A percentile compares a stretch with the other conserved stretches of the same genome.
Evolutionary conservation across 2,888 invertebrate genomes (phyloP).

Genomic region (Hydraecia micacea): DNA sequence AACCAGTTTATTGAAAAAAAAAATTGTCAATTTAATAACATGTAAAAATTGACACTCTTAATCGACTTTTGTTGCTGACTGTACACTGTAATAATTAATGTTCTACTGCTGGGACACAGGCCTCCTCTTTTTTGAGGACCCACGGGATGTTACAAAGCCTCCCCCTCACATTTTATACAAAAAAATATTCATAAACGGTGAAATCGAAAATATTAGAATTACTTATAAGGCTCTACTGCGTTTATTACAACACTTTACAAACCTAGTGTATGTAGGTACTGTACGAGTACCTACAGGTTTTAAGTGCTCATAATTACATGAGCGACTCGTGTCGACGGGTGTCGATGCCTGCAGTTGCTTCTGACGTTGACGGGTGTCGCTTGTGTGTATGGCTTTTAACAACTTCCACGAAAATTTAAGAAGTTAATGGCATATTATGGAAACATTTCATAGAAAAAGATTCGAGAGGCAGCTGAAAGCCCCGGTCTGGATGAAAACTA

Average conservation of each 20-base stretch:
- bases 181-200: slow-evolving; percentile 24
- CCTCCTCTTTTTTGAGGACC: too few species aligned
- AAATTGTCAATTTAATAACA: too few species aligned
- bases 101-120: too few species aligned
- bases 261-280: background rate
- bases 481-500: background rate
- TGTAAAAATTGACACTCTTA: too few species aligned
- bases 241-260: slow-evolving; percentile 10
- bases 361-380: too few species aligned
- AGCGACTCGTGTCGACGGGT: too few species aligned
- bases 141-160: background rate
- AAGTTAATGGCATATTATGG: background rate
- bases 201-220: slow-evolving; percentile 6
- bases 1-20: too few species aligned
- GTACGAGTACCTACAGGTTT: background rate
- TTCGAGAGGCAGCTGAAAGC: background rate
- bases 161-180: slow-evolving; percentile 7
- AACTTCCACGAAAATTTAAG: background rate
- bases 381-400: too few species aligned
- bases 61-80: too few species aligned
- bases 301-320: too few species aligned
- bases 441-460: background rate
- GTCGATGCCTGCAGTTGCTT: too few species aligned
- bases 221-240: background rate
- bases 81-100: too few species aligned